Percentiles rank a stretch among this genome's conserved stretches.
These are phyloP conservation scores for Phylloscopus whistleri DNA, from an alignment of 2,113 vertebrate genomes.

Conservation along the genomic window DNA sequence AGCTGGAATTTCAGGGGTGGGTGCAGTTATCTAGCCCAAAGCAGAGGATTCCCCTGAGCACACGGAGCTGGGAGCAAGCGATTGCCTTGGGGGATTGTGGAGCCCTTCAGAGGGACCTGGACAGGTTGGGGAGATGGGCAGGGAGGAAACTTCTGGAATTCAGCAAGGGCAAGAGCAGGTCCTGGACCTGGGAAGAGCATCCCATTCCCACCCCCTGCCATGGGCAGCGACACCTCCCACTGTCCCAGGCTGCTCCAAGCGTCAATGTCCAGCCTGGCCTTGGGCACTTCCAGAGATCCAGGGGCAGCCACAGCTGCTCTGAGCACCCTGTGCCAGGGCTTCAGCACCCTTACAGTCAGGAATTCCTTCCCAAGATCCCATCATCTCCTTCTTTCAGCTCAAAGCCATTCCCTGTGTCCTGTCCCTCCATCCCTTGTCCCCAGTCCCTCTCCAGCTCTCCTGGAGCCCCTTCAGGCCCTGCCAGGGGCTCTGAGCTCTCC, in stretches of 20 bases:
- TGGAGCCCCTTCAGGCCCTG: neutral
- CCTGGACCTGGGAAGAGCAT: neutral
- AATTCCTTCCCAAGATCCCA: neutral
- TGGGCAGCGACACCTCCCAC: neutral
- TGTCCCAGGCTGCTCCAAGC: rapidly evolving
- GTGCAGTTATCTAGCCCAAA: neutral
- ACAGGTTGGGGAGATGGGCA: rapidly evolving
- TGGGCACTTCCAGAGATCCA: neutral
- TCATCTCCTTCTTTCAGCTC: too few relatives aligned
- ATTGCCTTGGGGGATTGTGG: neutral
- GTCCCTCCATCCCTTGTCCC: neutral
- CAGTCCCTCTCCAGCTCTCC: neutral
- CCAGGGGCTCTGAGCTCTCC: neutral
- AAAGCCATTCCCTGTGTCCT: neutral
- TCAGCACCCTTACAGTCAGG: too few relatives aligned
- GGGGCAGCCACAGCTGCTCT: neutral
- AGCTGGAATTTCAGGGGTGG: neutral
- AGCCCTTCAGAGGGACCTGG: neutral
- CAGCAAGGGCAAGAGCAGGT: too few relatives aligned
- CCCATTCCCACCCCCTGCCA: neutral
- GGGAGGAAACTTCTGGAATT: neutral
- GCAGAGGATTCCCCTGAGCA: neutral
- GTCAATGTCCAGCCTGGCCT: neutral
- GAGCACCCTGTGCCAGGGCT: too few relatives aligned
- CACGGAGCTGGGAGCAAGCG: rapidly evolving